Evolutionary conservation across 1,140 invertebrate species (phyloP).

Genomic region (Meloidogyne exigua): DNA sequence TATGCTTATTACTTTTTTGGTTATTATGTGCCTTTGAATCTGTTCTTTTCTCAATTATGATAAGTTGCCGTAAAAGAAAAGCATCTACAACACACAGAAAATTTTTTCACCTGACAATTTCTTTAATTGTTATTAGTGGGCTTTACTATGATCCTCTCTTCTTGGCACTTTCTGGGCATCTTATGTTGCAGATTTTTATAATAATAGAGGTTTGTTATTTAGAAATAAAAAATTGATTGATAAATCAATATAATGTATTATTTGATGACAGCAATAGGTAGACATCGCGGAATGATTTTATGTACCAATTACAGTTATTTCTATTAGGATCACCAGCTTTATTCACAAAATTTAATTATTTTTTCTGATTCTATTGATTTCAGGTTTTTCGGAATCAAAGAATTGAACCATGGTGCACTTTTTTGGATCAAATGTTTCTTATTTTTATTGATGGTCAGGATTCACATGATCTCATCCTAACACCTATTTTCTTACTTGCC

Average conservation of each 20-base stretch:
- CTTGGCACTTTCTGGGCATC: conserved; percentile 33
- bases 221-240: no score
- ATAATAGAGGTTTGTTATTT: conserved; percentile 46
- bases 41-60: conserved; percentile 39
- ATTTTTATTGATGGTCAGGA: conserved; percentile 52
- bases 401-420: conserved; percentile 38
- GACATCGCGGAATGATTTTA: no score
- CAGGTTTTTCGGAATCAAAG: conserved; percentile 41
- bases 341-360: neutral
- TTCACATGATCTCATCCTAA: conserved; percentile 45
- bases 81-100: conserved; percentile 49
- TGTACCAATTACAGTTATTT: neutral
- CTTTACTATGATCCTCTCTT: conserved; percentile 49
- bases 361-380: conserved; percentile 19
- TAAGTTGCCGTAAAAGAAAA: conserved; percentile 7
- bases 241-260: no score
- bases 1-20: conserved; percentile 55
- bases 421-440: conserved; percentile 41
- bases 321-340: neutral
- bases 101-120: conserved; percentile 57
- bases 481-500: conserved; percentile 49
- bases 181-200: conserved; percentile 52
- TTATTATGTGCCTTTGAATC: conserved; percentile 42
- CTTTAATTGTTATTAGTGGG: conserved; percentile 45
- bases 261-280: no score